These are phyloP conservation scores for Pocillopora grandis DNA, from an alignment of 92 coral and sea anemone species.

Conservation along the genomic window DNA sequence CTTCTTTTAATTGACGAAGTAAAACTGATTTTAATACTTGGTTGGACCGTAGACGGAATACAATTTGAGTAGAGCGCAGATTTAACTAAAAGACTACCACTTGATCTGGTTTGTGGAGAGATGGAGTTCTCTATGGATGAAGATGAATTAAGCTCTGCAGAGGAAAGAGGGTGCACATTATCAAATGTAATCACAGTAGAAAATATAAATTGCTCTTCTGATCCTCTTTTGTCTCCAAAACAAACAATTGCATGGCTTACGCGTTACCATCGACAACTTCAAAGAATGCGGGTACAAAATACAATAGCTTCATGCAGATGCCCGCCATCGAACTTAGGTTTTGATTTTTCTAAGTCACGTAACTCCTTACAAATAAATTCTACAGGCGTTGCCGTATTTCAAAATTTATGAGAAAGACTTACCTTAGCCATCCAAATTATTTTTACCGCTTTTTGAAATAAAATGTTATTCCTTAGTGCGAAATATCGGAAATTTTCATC, in stretches of 20 bases:
- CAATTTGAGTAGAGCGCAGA: neutral
- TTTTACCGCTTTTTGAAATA: no score
- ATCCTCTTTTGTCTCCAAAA: conserved; percentile 1
- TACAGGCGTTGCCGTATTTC: no score
- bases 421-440: no score
- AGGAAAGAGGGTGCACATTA: neutral
- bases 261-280: neutral
- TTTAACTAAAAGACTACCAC: no score
- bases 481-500: no score
- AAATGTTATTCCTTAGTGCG: no score
- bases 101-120: no score
- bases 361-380: no score
- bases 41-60: neutral
- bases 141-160: neutral
- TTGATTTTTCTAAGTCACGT: no score
- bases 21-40: neutral
- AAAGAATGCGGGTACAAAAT: neutral
- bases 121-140: neutral
- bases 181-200: neutral
- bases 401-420: no score
- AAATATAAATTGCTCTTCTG: neutral
- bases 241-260: conserved; percentile 12
- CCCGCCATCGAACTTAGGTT: neutral
- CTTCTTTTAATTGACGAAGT: neutral
- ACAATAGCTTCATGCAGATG: neutral